These are phyloP conservation scores for Brachypalpus laphriformis DNA, from an alignment of 2,888 invertebrate genomes.

Conservation along the genomic window DNA sequence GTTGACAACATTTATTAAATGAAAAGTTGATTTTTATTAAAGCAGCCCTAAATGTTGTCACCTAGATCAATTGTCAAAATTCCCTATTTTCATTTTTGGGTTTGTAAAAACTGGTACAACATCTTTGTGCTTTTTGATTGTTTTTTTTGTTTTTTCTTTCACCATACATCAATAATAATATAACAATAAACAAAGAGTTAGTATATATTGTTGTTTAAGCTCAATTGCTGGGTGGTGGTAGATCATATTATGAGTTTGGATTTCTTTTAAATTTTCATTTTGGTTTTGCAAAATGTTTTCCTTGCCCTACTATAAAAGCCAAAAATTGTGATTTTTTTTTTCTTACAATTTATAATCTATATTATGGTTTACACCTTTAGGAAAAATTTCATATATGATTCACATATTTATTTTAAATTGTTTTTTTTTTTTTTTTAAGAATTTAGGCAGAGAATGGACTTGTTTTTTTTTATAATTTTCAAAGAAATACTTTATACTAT, in stretches of 20 bases:
- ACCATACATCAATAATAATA: neutral
- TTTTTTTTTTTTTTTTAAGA: constrained; percentile 40
- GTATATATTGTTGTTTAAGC: constrained; percentile 6
- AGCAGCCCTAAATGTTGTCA: neutral
- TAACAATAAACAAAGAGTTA: constrained; percentile 8
- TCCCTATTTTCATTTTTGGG: constrained; percentile 20
- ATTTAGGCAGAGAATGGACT: constrained; percentile 69
- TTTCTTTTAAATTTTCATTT: constrained; percentile 58
- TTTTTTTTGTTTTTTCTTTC: neutral
- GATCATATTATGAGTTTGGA: constrained; percentile 28
- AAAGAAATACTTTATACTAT: constrained; percentile 73
- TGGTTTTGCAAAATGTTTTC: constrained; percentile 49
- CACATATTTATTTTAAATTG: constrained; percentile 9
- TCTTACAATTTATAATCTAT: constrained; percentile 39
- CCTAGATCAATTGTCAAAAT: constrained; percentile 31
- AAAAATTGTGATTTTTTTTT: constrained; percentile 35
- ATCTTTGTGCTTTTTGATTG: constrained; percentile 47
- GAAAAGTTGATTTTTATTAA: constrained; percentile 1
- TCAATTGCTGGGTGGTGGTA: constrained; percentile 26
- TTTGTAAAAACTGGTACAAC: constrained; percentile 20
- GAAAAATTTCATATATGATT: constrained; percentile 23
- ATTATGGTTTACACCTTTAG: constrained; percentile 49
- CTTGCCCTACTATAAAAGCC: constrained; percentile 57
- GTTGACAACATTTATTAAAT: constrained; percentile 22
- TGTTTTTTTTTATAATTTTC: constrained; percentile 38